phyloP scores from a whole-genome alignment of 1,140 invertebrate genomes.

The Aradophagus sp. region DNA sequence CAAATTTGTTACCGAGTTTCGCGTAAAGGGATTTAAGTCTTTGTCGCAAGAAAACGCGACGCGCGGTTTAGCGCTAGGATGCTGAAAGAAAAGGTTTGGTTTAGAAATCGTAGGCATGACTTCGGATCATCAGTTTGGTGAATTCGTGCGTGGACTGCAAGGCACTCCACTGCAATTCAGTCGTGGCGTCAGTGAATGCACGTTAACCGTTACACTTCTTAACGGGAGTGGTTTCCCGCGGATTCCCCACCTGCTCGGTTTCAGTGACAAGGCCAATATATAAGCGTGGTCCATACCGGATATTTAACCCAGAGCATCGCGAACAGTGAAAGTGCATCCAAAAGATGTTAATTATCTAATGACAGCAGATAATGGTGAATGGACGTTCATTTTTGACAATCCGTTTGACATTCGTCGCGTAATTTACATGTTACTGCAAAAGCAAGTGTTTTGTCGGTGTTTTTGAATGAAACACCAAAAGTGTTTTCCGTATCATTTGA shows the following conservation, averaged over 20 bases:
- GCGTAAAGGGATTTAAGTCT: too few species aligned
- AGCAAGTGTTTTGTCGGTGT: too few species aligned
- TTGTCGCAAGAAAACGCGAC: too few species aligned
- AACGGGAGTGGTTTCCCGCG: slow-evolving; percentile 52
- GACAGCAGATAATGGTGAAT: slow-evolving; percentile 51
- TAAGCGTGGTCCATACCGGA: slow-evolving; percentile 69
- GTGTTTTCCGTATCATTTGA: too few species aligned
- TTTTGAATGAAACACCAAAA: too few species aligned
- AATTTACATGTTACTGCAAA: too few species aligned
- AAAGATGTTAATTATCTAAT: slow-evolving; percentile 52
- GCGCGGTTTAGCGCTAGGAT: too few species aligned
- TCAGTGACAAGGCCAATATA: slow-evolving; percentile 60
- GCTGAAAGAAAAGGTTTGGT: too few species aligned
- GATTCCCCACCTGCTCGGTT: slow-evolving; percentile 37
- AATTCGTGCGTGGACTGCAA: slow-evolving; percentile 43
- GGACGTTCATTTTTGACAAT: slow-evolving; percentile 6
- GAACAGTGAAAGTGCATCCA: slow-evolving; percentile 68
- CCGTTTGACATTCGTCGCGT: not conserved
- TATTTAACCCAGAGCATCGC: slow-evolving; percentile 68
- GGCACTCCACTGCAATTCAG: slow-evolving; percentile 37
- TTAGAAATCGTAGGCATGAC: slow-evolving; percentile 17
- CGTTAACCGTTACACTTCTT: slow-evolving; percentile 58
- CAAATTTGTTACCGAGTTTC: slow-evolving; percentile 10
- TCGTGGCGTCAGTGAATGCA: slow-evolving; percentile 34
- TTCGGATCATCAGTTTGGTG: slow-evolving; percentile 33